Percentiles rank a stretch among this genome's conserved stretches.
Conservation (phyloP, 2,797 vertebrate genomes). For the Premnoplex brunnescens region DNA sequence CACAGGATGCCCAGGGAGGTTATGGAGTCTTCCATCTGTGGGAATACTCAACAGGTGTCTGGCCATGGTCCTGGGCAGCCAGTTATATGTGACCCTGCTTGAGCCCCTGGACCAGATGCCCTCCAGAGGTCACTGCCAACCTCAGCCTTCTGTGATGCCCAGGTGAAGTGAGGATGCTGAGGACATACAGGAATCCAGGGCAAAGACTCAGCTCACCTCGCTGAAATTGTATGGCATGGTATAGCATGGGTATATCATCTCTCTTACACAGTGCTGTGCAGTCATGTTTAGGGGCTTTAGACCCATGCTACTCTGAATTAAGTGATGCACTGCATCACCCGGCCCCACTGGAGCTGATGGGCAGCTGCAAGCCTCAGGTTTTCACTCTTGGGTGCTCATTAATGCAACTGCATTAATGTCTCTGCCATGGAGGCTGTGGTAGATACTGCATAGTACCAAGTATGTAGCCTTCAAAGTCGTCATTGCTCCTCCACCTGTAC, state of each 20-base stretch:
- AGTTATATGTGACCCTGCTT: not conserved
- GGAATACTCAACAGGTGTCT: not conserved
- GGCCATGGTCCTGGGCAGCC: not conserved
- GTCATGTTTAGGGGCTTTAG: fast-evolving
- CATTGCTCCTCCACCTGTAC: fast-evolving
- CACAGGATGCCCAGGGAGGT: not conserved
- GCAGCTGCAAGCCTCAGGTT: not conserved
- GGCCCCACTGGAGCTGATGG: fast-evolving
- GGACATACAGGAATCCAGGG: not conserved
- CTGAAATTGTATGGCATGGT: not conserved
- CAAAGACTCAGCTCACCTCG: not conserved
- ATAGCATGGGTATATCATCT: not conserved
- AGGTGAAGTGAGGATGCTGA: not conserved
- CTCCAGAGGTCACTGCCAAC: not conserved
- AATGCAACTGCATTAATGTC: not conserved
- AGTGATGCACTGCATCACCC: no score
- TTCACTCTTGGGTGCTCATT: fast-evolving
- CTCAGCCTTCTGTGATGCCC: not conserved
- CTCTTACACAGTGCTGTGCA: fast-evolving
- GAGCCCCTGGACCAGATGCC: not conserved
- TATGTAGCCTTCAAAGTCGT: not conserved
- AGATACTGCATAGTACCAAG: not conserved
- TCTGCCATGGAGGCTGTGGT: fast-evolving
- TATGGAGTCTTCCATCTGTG: not conserved
- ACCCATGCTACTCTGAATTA: fast-evolving